phyloP scores from a whole-genome alignment of 2,797 vertebrate species.

The Oreortyx pictus region DNA sequence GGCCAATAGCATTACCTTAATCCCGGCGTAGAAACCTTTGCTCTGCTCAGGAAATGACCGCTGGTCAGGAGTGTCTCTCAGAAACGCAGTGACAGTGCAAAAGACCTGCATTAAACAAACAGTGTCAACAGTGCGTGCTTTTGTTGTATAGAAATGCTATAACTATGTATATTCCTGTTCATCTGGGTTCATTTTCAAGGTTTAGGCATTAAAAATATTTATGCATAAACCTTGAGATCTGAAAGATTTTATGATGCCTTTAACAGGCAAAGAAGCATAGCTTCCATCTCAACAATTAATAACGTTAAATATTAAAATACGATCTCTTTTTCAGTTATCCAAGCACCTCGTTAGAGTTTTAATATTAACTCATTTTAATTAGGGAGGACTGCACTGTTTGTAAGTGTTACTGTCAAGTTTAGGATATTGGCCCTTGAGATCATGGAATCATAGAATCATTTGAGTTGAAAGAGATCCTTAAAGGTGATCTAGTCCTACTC shows the following conservation, averaged over 20 bases:
- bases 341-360: not conserved
- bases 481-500: too few relatives aligned
- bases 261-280: not conserved
- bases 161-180: not conserved
- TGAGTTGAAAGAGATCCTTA: too few relatives aligned
- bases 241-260: not conserved
- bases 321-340: not conserved
- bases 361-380: not conserved
- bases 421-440: not conserved
- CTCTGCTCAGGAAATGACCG: slow-evolving; percentile 82
- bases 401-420: not conserved
- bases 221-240: not conserved
- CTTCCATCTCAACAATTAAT: not conserved
- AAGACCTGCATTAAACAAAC: slow-evolving; percentile 79
- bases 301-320: not conserved
- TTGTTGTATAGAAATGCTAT: not conserved
- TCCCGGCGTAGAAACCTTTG: slow-evolving; percentile 83
- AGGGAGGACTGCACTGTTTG: not conserved
- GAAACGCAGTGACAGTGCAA: slow-evolving; percentile 83
- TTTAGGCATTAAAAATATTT: not conserved
- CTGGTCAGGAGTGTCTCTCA: slow-evolving; percentile 72
- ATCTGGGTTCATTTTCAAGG: not conserved
- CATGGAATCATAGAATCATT: too few relatives aligned
- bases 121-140: not conserved
- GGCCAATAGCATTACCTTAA: slow-evolving; percentile 79